Conservation (phyloP, 2,113 vertebrate species). For the Tyrannus savana region DNA sequence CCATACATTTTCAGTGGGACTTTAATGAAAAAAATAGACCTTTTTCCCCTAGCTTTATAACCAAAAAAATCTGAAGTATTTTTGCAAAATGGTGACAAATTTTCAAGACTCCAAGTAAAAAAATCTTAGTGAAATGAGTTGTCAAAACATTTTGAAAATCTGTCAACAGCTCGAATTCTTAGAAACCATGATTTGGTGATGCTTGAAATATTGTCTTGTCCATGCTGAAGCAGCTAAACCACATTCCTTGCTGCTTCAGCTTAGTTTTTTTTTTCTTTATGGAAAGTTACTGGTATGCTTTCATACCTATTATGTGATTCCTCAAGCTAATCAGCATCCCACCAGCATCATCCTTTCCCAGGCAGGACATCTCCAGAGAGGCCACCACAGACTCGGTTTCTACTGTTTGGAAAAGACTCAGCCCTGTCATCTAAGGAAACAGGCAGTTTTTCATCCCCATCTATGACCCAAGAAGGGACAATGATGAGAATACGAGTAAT, state of each 20-base stretch:
- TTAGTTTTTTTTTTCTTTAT: neutral
- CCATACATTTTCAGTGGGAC: neutral
- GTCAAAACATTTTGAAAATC: constrained; percentile 69
- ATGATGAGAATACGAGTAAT: fast-evolving
- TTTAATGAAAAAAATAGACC: neutral
- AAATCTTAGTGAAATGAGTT: constrained; percentile 19
- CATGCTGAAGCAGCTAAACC: constrained; percentile 37
- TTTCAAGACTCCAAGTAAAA: constrained; percentile 32
- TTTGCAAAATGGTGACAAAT: constrained; percentile 11
- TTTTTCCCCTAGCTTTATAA: neutral
- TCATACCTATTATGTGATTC: neutral
- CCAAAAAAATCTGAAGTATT: neutral
- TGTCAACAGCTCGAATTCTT: constrained; percentile 58
- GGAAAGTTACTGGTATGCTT: constrained; percentile 43
- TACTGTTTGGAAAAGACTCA: neutral
- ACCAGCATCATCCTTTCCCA: neutral
- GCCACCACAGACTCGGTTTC: neutral
- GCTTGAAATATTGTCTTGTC: constrained; percentile 31
- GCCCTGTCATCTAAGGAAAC: neutral
- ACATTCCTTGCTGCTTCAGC: neutral
- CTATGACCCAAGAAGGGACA: neutral
- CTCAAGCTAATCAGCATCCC: neutral
- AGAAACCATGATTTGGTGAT: constrained; percentile 35
- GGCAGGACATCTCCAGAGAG: neutral
- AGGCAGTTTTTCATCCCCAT: neutral